Conservation (phyloP, 2,888 invertebrate species). For the Pollenia griseotomentosa region DNA sequence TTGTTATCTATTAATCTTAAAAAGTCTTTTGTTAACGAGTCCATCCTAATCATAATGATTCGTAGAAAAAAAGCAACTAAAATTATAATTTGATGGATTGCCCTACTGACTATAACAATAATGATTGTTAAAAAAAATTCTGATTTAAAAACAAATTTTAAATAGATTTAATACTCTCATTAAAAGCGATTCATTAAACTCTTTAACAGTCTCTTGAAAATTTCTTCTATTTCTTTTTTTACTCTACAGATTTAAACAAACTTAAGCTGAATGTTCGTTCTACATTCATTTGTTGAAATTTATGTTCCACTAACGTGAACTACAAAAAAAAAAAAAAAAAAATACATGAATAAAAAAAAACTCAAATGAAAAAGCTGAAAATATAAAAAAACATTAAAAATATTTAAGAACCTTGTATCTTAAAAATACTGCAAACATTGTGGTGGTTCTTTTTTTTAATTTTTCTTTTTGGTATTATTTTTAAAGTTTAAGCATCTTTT, state of each 20-base stretch:
- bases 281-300: slow-evolving; percentile 58
- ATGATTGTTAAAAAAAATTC: too few species aligned
- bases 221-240: too few species aligned
- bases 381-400: slow-evolving; percentile 33
- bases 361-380: slow-evolving; percentile 42
- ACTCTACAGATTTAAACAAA: background rate
- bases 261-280: slow-evolving; percentile 30
- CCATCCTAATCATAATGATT: too few species aligned
- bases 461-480: slow-evolving; percentile 50
- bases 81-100: too few species aligned
- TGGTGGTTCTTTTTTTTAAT: slow-evolving; percentile 49
- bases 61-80: too few species aligned
- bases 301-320: slow-evolving; percentile 44
- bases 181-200: slow-evolving; percentile 42
- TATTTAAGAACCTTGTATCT: slow-evolving; percentile 66
- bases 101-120: too few species aligned
- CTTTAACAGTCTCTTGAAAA: slow-evolving; percentile 17
- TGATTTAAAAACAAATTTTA: background rate
- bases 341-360: background rate
- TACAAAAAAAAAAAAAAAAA: slow-evolving; percentile 7
- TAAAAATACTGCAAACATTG: slow-evolving; percentile 65
- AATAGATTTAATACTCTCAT: background rate
- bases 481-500: background rate
- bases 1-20: too few species aligned
- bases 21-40: too few species aligned